Conservation (phyloP, 2,888 invertebrate species). For the Ornithoptera priamus region DNA sequence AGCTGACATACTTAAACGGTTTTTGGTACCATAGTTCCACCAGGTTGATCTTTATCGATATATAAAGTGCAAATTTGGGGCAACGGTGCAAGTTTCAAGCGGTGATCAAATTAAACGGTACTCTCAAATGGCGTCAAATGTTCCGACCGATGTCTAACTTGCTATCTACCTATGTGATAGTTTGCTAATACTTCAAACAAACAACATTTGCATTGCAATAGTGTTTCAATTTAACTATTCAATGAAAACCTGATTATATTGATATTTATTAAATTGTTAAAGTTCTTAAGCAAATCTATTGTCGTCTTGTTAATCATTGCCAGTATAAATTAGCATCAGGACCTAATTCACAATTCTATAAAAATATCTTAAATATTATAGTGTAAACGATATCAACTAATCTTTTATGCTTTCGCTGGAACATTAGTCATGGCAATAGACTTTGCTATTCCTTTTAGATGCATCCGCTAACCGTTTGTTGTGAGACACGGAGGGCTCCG, state of each 20-base stretch:
- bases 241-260: no score
- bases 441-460: no score
- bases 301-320: not conserved
- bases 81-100: conserved; percentile 10
- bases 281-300: not conserved
- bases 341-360: no score
- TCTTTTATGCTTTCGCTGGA: no score
- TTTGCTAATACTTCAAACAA: conserved; percentile 6
- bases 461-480: no score
- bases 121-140: conserved; percentile 12
- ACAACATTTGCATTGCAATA: not conserved
- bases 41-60: not conserved
- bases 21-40: no score
- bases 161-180: conserved; percentile 14
- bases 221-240: not conserved
- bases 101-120: conserved; percentile 18
- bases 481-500: no score
- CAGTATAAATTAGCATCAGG: not conserved
- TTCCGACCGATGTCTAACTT: conserved; percentile 15
- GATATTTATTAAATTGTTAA: not conserved
- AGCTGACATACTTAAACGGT: no score
- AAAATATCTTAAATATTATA: no score
- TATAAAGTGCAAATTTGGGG: conserved; percentile 7
- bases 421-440: no score
- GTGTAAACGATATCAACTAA: no score